Evolutionary conservation across 2,888 invertebrate genomes (phyloP).

Genomic region (Dimorphilus gyrociliatus): DNA sequence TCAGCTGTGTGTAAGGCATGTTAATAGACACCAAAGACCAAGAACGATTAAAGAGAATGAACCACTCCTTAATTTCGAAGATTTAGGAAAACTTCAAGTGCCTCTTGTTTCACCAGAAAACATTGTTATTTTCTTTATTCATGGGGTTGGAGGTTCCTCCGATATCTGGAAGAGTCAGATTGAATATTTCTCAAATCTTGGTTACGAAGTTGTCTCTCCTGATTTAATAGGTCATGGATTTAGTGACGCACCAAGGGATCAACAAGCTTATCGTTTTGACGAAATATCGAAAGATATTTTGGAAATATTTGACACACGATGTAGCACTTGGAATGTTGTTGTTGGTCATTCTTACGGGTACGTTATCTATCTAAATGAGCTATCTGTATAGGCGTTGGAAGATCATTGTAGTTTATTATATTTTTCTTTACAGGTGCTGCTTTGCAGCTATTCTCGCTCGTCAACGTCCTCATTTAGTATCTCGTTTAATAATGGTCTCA

Average conservation of each 20-base stretch:
- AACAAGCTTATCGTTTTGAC: constrained; percentile 45
- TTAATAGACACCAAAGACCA: too few relatives aligned
- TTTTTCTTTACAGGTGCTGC: constrained; percentile 50
- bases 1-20: too few relatives aligned
- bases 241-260: constrained; percentile 46
- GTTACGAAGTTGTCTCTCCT: constrained; percentile 49
- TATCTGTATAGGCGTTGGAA: too few relatives aligned
- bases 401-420: too few relatives aligned
- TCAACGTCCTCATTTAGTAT: constrained; percentile 44
- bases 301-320: constrained; percentile 47
- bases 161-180: constrained; percentile 49
- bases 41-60: too few relatives aligned
- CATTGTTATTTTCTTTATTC: constrained; percentile 51
- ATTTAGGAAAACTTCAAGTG: too few relatives aligned
- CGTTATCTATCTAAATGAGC: too few relatives aligned
- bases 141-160: constrained; percentile 51
- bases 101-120: too few relatives aligned
- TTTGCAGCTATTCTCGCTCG: constrained; percentile 48
- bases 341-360: constrained; percentile 56
- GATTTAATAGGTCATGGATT: constrained; percentile 53
- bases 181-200: constrained; percentile 43
- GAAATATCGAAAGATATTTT: constrained; percentile 46
- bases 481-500: constrained; percentile 49
- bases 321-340: constrained; percentile 45
- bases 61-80: too few relatives aligned